These are phyloP conservation scores for Synergus laeviventris DNA, from an alignment of 2,888 invertebrate genomes.

Conservation along the genomic window DNA sequence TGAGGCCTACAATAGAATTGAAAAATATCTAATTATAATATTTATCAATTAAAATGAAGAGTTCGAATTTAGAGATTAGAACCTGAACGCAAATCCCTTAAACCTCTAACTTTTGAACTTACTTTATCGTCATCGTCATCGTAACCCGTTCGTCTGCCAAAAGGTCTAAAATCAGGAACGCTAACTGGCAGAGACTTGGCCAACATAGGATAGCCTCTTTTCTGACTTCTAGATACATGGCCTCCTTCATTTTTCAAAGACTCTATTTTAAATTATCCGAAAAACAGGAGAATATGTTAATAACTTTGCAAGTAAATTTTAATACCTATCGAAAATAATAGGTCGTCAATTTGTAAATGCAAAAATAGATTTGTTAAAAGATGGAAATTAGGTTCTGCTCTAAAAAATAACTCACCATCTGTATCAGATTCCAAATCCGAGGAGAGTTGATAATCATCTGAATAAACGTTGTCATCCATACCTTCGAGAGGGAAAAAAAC, in stretches of 20 bases:
- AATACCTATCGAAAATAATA: not conserved
- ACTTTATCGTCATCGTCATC: conserved; percentile 79
- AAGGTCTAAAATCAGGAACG: conserved; percentile 81
- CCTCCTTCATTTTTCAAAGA: conserved; percentile 81
- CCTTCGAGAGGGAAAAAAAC: conserved; percentile 89
- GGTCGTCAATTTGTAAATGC: too few relatives aligned
- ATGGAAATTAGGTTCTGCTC: not conserved
- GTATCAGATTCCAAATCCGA: conserved; percentile 83
- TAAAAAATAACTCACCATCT: conserved; percentile 81
- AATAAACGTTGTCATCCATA: conserved; percentile 77
- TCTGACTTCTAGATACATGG: conserved; percentile 77
- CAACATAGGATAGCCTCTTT: conserved; percentile 77
- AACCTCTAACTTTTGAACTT: conserved; percentile 62
- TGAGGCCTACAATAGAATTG: too few relatives aligned
- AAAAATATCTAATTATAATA: too few relatives aligned
- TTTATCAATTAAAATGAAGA: too few relatives aligned
- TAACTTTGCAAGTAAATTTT: not conserved
- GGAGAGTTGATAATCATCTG: conserved; percentile 61
- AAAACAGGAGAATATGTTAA: not conserved
- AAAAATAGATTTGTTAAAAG: too few relatives aligned
- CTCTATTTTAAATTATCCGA: conserved; percentile 63
- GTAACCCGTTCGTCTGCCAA: conserved; percentile 69
- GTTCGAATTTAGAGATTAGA: too few relatives aligned
- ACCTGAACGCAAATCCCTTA: not conserved
- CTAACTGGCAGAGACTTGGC: conserved; percentile 89